Conservation (phyloP, 1,140 invertebrate genomes). For the Pseudomyrmex sp. region DNA sequence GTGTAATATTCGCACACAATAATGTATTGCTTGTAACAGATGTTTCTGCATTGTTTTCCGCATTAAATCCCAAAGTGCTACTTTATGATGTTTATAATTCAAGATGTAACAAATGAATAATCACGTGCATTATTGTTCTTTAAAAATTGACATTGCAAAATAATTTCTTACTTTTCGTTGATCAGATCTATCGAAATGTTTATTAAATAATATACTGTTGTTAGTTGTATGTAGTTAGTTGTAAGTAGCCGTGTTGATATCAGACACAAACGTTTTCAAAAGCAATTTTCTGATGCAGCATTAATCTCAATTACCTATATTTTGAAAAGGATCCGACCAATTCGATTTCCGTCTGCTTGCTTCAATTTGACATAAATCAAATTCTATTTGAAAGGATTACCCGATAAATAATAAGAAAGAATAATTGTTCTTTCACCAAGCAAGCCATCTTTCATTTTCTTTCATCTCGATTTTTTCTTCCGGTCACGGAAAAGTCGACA, state of each 20-base stretch:
- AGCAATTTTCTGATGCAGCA: constrained; percentile 49
- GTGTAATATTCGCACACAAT: neutral
- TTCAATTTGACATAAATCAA: constrained; percentile 43
- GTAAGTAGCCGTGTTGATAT: neutral
- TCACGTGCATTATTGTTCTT: neutral
- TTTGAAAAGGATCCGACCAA: neutral
- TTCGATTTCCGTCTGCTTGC: constrained; percentile 4
- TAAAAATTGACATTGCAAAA: neutral
- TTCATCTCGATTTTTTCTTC: neutral
- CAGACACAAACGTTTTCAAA: constrained; percentile 7
- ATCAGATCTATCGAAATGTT: constrained; percentile 22
- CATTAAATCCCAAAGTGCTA: constrained; percentile 1
- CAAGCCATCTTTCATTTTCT: neutral
- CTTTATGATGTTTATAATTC: neutral
- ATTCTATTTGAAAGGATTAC: neutral
- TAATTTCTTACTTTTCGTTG: neutral
- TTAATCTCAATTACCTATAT: constrained; percentile 60
- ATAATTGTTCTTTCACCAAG: constrained; percentile 35
- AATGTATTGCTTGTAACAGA: neutral
- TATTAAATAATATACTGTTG: neutral
- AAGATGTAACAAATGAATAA: neutral
- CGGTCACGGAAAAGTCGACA: neutral
- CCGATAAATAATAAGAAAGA: constrained; percentile 61
- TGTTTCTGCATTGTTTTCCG: constrained; percentile 1
- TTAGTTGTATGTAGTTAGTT: neutral